Conservation (phyloP, 1,140 invertebrate species). For the Callitettix versicolor region DNA sequence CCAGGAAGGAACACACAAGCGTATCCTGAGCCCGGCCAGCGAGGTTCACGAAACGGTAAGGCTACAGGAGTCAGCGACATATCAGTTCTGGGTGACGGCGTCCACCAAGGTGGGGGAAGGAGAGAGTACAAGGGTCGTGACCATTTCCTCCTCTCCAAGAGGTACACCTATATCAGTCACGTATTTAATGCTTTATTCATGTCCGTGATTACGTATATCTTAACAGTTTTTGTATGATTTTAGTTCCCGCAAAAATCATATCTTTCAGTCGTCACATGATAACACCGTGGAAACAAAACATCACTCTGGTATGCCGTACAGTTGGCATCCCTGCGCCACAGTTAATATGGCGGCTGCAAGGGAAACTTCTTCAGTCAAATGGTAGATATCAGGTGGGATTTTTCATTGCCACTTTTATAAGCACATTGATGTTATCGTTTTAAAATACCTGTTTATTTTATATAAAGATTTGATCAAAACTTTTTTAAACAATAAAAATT, state of each 20-base stretch:
- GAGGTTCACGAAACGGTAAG: constrained; percentile 59
- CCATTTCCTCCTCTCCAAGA: constrained; percentile 63
- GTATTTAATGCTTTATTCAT: too few species aligned
- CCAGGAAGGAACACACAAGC: constrained; percentile 55
- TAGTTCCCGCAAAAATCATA: constrained; percentile 68
- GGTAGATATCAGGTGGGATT: constrained; percentile 25
- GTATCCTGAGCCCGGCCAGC: constrained; percentile 48
- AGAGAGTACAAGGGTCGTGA: constrained; percentile 61
- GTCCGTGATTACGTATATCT: too few species aligned
- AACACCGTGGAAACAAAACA: constrained; percentile 75
- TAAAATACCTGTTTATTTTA: too few species aligned
- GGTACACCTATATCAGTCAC: constrained; percentile 35
- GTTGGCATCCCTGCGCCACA: constrained; percentile 54
- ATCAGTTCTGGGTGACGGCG: constrained; percentile 73
- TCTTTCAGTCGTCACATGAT: constrained; percentile 67
- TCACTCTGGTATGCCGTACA: constrained; percentile 64
- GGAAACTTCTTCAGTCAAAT: constrained; percentile 23
- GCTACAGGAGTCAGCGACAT: constrained; percentile 56
- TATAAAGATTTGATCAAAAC: too few species aligned
- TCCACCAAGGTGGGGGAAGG: constrained; percentile 72
- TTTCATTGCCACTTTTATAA: too few species aligned
- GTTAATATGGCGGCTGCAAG: constrained; percentile 22
- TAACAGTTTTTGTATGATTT: constrained; percentile 19
- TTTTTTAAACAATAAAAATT: too few species aligned
- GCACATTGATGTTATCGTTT: too few species aligned